Percentiles rank a stretch among this genome's conserved stretches.
Conservation (phyloP, 2,797 vertebrate species). For the Prunella strophiata region DNA sequence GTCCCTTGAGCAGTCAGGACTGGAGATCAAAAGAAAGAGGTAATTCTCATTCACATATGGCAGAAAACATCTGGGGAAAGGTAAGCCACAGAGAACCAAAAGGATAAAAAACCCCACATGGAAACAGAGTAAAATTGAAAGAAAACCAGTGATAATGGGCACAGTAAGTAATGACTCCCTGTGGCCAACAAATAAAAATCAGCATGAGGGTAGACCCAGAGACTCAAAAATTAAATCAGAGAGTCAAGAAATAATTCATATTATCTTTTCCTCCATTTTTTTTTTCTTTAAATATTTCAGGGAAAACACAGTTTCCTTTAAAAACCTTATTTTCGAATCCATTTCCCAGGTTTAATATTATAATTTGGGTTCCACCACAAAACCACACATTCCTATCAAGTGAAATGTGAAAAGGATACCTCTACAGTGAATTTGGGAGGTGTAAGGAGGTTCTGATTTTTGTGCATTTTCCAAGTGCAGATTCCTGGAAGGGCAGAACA, state of each 20-base stretch:
- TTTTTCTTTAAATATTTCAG: too few species aligned
- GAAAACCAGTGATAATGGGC: neutral
- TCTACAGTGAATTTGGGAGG: neutral
- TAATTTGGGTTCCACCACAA: neutral
- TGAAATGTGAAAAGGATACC: neutral
- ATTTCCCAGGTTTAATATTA: neutral
- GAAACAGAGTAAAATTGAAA: neutral
- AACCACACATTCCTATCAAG: neutral
- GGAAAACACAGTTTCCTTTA: neutral
- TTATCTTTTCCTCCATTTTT: accelerated
- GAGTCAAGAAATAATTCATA: neutral
- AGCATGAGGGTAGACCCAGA: neutral
- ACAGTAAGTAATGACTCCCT: neutral
- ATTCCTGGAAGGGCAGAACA: neutral
- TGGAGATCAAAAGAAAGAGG: neutral
- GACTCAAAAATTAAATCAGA: neutral
- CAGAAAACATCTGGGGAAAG: neutral
- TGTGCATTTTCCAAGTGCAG: neutral
- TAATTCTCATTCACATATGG: neutral
- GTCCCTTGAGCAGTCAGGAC: neutral
- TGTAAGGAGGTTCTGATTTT: neutral
- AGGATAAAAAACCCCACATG: accelerated
- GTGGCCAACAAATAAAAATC: neutral
- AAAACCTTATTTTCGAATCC: neutral
- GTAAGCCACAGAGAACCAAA: neutral